These are phyloP conservation scores for Laupala kohalensis DNA, from an alignment of 1,140 invertebrate genomes.

Conservation along the genomic window DNA sequence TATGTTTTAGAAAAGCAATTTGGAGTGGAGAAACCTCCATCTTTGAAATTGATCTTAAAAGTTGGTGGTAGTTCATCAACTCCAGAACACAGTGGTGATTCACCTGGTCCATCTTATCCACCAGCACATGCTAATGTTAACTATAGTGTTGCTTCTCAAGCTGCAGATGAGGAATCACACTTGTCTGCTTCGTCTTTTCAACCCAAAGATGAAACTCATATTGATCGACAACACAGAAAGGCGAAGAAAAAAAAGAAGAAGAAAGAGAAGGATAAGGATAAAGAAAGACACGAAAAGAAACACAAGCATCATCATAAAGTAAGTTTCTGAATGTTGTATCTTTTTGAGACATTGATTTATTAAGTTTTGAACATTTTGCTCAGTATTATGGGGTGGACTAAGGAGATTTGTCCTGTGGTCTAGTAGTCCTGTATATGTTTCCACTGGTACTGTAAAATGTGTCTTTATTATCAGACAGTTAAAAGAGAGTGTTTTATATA, in stretches of 20 bases:
- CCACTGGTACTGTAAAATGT: no score
- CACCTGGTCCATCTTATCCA: conserved; percentile 26
- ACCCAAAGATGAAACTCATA: conserved; percentile 16
- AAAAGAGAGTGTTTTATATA: no score
- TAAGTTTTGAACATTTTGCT: no score
- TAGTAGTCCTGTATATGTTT: no score
- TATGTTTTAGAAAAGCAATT: conserved; percentile 13
- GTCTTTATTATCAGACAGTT: no score
- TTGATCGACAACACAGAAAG: conserved; percentile 43
- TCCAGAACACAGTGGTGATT: conserved; percentile 50
- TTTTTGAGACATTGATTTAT: no score
- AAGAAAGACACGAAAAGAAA: conserved; percentile 49
- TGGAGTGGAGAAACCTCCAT: conserved; percentile 38
- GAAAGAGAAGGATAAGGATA: conserved; percentile 43
- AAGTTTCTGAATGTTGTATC: no score
- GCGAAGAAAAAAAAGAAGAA: conserved; percentile 68
- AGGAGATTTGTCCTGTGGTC: no score
- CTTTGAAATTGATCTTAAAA: conserved; percentile 65
- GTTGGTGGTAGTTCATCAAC: conserved; percentile 52
- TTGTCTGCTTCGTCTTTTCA: conserved; percentile 13
- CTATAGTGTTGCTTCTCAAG: conserved; percentile 24
- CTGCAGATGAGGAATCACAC: conserved; percentile 15
- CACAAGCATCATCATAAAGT: conserved; percentile 54
- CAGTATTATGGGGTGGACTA: no score
- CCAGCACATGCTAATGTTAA: conserved; percentile 25